Evolutionary conservation across 35 echinoderm and acorn worm genomes (phyloP).

Genomic region (Chiridota heheva): DNA sequence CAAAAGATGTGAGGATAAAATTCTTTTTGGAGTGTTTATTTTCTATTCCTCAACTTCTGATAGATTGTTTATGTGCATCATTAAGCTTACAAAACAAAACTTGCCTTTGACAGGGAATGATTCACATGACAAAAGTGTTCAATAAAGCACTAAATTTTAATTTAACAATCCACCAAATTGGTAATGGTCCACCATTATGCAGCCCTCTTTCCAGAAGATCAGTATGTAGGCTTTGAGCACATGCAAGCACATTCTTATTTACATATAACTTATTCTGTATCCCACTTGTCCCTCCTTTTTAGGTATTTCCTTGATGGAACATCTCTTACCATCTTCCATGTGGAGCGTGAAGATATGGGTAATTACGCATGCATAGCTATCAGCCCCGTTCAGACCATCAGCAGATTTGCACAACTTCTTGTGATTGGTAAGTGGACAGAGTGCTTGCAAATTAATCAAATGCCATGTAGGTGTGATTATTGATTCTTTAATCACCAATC

Average conservation of each 20-base stretch:
- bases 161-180: background rate
- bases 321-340: conserved; percentile 21
- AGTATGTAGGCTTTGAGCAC: background rate
- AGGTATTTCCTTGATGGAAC: conserved; percentile 12
- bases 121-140: background rate
- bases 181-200: background rate
- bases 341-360: conserved; percentile 63
- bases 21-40: no score
- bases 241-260: background rate
- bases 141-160: background rate
- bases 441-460: background rate
- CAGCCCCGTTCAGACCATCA: conserved; percentile 52
- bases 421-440: conserved; percentile 63
- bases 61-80: no score
- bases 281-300: background rate
- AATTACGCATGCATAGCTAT: conserved; percentile 80
- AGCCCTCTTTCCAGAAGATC: background rate
- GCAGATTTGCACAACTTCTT: conserved; percentile 30
- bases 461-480: background rate
- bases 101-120: no score
- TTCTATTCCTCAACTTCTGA: no score
- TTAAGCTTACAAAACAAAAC: no score
- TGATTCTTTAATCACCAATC: background rate
- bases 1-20: no score
- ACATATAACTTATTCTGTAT: no score